A percentile compares a stretch with the other conserved stretches of the same genome.
phyloP scores from a whole-genome alignment of 2,113 vertebrate genomes.

The Lonchura striata region DNA sequence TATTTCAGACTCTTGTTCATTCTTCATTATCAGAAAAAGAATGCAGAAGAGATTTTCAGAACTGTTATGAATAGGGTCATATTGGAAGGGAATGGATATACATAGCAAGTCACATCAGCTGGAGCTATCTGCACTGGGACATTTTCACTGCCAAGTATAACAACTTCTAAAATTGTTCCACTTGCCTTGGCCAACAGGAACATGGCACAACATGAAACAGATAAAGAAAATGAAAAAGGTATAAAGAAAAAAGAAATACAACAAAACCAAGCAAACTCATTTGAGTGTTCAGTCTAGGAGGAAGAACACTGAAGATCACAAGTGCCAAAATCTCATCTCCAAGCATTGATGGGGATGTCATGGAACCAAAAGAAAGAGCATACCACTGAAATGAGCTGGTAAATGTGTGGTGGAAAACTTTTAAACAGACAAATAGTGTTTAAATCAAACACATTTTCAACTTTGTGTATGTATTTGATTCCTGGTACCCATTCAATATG shows the following conservation, averaged over 20 bases:
- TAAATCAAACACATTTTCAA: background rate
- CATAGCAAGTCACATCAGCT: background rate
- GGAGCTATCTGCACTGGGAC: background rate
- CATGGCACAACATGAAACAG: background rate
- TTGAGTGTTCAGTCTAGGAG: background rate
- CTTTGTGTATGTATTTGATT: background rate
- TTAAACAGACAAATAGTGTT: background rate
- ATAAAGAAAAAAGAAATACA: background rate
- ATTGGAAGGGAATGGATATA: background rate
- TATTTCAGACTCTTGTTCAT: background rate
- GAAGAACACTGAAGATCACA: background rate
- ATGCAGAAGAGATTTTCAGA: background rate
- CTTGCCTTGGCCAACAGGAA: background rate
- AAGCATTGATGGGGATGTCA: background rate
- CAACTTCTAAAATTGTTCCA: background rate
- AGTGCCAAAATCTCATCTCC: background rate
- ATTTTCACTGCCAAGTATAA: background rate
- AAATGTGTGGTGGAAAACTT: background rate
- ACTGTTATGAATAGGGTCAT: background rate
- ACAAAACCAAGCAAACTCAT: background rate
- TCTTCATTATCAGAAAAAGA: background rate
- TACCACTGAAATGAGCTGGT: background rate
- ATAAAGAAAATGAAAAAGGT: background rate
- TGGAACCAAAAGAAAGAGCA: background rate
- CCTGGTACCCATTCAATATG: background rate